Conservation (phyloP, 2,888 invertebrate genomes). For the Eupithecia dodoneata region DNA sequence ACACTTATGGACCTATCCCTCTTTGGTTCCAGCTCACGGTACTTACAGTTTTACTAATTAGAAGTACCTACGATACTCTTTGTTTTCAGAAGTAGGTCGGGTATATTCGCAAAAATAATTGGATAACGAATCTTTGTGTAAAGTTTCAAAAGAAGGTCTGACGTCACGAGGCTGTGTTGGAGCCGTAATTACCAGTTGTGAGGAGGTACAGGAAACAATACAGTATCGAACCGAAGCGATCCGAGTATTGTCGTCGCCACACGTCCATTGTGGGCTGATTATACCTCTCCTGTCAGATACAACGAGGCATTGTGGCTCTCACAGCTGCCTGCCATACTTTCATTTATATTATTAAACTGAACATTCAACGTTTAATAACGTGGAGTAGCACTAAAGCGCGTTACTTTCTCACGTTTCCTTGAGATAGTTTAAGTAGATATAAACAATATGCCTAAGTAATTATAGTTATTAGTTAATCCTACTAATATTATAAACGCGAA, state of each 20-base stretch:
- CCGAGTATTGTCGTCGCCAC: background rate
- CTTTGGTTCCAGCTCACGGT: background rate
- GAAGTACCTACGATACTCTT: background rate
- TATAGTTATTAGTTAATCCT: too few species aligned
- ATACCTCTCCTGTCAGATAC: background rate
- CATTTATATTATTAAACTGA: background rate
- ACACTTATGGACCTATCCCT: background rate
- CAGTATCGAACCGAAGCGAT: background rate
- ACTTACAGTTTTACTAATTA: background rate
- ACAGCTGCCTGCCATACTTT: background rate
- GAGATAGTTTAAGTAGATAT: background rate
- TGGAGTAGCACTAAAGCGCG: background rate
- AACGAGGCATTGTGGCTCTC: background rate
- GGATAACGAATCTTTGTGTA: background rate
- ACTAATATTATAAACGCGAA: too few species aligned
- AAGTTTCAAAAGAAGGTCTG: background rate
- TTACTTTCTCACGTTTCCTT: background rate
- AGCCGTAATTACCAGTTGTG: background rate
- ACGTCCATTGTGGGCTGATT: background rate
- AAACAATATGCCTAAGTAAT: too few species aligned
- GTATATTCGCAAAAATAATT: background rate
- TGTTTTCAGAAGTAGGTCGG: background rate
- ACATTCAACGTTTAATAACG: background rate
- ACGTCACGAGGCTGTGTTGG: background rate
- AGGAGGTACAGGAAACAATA: conserved; percentile 3